Base-by-base conservation (phyloP, 2,113 vertebrate species). In the Hemiprocne comata region DNA sequence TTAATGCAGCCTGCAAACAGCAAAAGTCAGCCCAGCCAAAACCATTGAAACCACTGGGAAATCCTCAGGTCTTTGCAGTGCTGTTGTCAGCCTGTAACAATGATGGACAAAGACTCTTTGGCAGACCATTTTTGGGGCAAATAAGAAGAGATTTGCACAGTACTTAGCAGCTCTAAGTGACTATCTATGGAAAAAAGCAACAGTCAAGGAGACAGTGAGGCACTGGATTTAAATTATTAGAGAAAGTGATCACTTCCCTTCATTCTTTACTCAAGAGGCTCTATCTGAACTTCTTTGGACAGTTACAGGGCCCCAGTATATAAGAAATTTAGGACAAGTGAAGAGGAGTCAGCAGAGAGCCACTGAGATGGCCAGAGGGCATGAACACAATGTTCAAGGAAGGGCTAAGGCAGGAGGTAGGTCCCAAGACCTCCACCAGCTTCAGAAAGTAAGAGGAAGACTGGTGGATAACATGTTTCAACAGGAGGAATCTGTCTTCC, bases 131-230 rank as follows among this genome's bases (percentile, higher is more conserved):
- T 65, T 4, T 4, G 61, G 34, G 77, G 29, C 55, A 95, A 94
- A 85, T 51, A 93, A 86, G 64, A 93, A 64, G 74, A 91, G 69
- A 93, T 92, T 92, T 90, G 57, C 76, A 87, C 34, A 55, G 40
- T 6, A 9, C 38, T 92, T 84, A 92, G 61, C 72, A 57, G 64
- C 17, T 87, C 48, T 72, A 80, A 53, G 34, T 76, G 48, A 67
- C 83, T 84, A 7, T 70, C 67, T 85, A 20, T 53, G 26, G 57
- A 88, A 90, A 86, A 15, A 13, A 81, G 61, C 78, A 74, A 74
- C 38, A 83, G 53, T n/a, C 44, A 90, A 57, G 13, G 31, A 80
- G 48, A 42, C 11, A 60, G 72, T 13, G 24, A 91, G 29, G 42
- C 67, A 83, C 42, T 17, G 11, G 9, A 42, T 74, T 61, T 26